Evolutionary conservation across 2,888 invertebrate species (phyloP), one percentile per base, ranked within the genome.

Genomic region (Galerucella nymphaeae): DNA sequence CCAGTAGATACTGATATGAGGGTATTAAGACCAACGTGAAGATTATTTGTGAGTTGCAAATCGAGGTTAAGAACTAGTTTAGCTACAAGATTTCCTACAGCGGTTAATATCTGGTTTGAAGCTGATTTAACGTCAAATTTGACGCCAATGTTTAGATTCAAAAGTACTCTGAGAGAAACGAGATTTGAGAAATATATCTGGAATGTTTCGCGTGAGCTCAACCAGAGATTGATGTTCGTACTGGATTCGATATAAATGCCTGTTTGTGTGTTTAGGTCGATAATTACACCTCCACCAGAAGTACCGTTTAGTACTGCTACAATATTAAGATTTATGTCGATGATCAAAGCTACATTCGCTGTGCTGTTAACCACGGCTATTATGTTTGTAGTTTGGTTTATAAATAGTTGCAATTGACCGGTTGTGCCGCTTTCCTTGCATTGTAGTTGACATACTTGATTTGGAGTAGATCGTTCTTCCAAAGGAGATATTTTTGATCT

Each of bases 191-290:
- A 75, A 66, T 71, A 80, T 1, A 63, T 66, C 38, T 76, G 74
- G 70, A 80, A 75, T 13, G 64, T 58, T 53, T 55, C 66, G 2
- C 71, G 67, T 5, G 71, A 45, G 13, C 48, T 66, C 41, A 71
- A 41, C 79, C 78, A 78, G 20, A 61, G 65, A 10, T 67, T 20
- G 20, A 61, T 55, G 11, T 75, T 59, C 1, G 68, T 55, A 2
- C 66, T 64, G n/a, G 72, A 75, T 42, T 72, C 69, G 16, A 79
- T 76, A 57, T 75, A 75, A 14, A 76, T 57, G 11, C 77, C 80
- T 16, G 68, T 66, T 71, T 70, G 62, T 5, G 66, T 62, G 30
- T 62, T 11, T 9, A 80, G 8, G 67, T 79, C 66, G 4, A 80
- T 30, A 50, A 78, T 63, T 16, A 79, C 66, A 11, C 71, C 75